phyloP scores from a whole-genome alignment of 2,113 vertebrate species.

The Ardeotis arabs region DNA sequence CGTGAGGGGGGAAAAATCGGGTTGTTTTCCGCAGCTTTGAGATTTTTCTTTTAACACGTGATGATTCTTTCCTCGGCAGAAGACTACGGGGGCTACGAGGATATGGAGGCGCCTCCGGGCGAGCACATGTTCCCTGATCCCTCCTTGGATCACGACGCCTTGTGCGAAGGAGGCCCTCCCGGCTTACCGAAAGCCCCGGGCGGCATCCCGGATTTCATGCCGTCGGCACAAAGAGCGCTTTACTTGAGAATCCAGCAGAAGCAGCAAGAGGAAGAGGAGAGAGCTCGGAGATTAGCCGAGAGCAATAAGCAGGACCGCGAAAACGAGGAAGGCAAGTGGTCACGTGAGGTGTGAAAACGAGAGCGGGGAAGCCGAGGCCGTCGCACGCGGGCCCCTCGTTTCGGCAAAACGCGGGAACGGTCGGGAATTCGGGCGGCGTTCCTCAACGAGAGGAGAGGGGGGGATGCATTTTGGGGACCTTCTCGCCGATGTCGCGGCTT shows the following conservation, averaged over 20 bases:
- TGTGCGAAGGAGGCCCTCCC: slow-evolving; percentile 73
- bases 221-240: slow-evolving; percentile 89
- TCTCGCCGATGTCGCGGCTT: fast-evolving
- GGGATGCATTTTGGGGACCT: neutral
- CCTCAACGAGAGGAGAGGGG: neutral
- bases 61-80: slow-evolving; percentile 68
- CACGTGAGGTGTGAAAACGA: neutral
- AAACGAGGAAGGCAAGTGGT: slow-evolving; percentile 84
- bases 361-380: neutral
- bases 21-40: neutral
- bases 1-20: neutral
- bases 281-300: slow-evolving; percentile 86
- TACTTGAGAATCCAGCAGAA: slow-evolving; percentile 96
- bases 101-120: slow-evolving; percentile 73
- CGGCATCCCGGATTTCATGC: slow-evolving; percentile 89
- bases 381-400: fast-evolving
- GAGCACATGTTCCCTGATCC: slow-evolving; percentile 71
- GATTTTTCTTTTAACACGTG: neutral
- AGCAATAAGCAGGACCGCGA: slow-evolving; percentile 78
- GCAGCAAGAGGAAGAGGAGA: slow-evolving; percentile 93
- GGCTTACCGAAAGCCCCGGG: slow-evolving; percentile 73
- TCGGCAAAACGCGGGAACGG: fast-evolving
- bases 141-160: slow-evolving; percentile 65
- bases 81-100: slow-evolving; percentile 79
- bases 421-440: too few relatives aligned